Evolutionary conservation across 2,888 invertebrate species (phyloP), one percentile per base, ranked within the genome.

Genomic region (Cylloceria caligata): DNA sequence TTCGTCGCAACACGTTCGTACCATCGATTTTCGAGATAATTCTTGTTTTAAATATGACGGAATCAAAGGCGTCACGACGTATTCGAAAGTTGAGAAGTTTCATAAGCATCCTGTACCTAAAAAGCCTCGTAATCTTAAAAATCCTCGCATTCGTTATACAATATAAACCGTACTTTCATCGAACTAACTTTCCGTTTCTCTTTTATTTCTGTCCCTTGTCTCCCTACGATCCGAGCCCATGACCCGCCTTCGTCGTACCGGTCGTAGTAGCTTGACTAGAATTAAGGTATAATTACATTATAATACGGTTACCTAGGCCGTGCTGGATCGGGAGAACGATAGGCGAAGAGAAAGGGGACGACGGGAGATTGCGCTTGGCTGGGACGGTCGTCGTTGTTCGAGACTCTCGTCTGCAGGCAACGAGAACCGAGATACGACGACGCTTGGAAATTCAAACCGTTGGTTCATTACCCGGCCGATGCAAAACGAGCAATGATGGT

Each of bases 211-310:
- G 60, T 60, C 60, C 13, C 34, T 60, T 60, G 80, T 71, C 69
- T 75, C 60, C 69, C 60, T 76, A 55, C 78, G 77, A 75, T 57
- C 55, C n/a, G 2, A 42, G 16, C 55, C 34, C 85, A 60, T 57
- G 55, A 84, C 84, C 73, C 13, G 60, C 27, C 68, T 68, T 52
- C 45, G 34, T 13, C 39, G 45, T 52, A 7, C 16, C 52, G 30
- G 36, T 19, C 55, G 42, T 30, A 19, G 60, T 65, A 36, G 52
- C 55, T 30, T 13, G 71, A 79, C 83, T 83, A 83, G 86, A 88
- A 88, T 89, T 86, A 87, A 86, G 86, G 83, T 84, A 82, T 87
- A 87, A 88, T 88, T 86, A 83, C 84, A 83, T 85, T 84, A 84
- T 79, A 84, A 85, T 82, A 77, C 73, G 85, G 80, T 87, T 84